A percentile compares a stretch with the other conserved stretches of the same genome.
Evolutionary conservation across 2,888 invertebrate species (phyloP).

Genomic region (Carpatolechia fugitivella): DNA sequence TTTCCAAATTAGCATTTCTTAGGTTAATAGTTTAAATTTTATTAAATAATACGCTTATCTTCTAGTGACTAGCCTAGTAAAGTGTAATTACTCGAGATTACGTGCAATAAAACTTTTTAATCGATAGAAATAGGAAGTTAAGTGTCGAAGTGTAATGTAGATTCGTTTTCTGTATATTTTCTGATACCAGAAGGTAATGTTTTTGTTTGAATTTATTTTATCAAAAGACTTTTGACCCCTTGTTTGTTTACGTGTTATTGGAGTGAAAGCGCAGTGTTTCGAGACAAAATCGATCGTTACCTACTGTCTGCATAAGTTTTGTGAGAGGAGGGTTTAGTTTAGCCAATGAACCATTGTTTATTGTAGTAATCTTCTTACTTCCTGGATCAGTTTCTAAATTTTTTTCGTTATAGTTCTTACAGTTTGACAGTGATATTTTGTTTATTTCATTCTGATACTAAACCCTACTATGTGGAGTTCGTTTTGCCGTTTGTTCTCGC

Average conservation of each 20-base stretch:
- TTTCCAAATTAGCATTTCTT: too few relatives aligned
- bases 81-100: constrained; percentile 38
- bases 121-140: constrained; percentile 26
- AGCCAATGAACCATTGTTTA: too few relatives aligned
- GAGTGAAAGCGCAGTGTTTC: not conserved
- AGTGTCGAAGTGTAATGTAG: constrained; percentile 24
- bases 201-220: constrained; percentile 22
- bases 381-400: too few relatives aligned
- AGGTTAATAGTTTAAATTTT: too few relatives aligned
- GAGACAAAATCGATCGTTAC: not conserved
- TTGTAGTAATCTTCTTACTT: too few relatives aligned
- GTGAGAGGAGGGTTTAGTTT: not conserved
- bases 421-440: not conserved
- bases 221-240: not conserved
- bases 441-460: not conserved
- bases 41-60: constrained; percentile 25
- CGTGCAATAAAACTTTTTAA: constrained; percentile 35
- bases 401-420: too few relatives aligned
- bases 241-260: constrained; percentile 3
- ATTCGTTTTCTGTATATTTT: constrained; percentile 24
- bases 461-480: not conserved
- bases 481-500: not conserved
- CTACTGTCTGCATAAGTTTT: not conserved
- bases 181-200: constrained; percentile 29
- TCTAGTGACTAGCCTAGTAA: constrained; percentile 23